phyloP scores from a whole-genome alignment of 2,113 vertebrate species.

The Pterocles gutturalis region DNA sequence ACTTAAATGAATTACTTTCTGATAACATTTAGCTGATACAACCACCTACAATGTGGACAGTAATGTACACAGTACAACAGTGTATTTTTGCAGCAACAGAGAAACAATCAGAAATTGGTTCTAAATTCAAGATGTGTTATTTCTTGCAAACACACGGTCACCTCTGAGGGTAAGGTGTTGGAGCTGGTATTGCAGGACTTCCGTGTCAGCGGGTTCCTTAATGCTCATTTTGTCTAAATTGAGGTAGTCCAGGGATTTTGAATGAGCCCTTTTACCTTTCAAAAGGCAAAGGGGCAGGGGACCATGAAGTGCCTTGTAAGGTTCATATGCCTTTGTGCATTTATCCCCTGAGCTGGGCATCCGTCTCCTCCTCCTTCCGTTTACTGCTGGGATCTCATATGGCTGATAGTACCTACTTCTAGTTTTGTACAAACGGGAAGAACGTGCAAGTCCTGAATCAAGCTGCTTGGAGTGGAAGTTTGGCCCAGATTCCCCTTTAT shows the following conservation, averaged over 20 bases:
- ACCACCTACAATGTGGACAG: slow-evolving; percentile 48
- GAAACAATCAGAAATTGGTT: slow-evolving; percentile 11
- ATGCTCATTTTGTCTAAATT: slow-evolving; percentile 96
- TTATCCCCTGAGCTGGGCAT: slow-evolving; percentile 97
- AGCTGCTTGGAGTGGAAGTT: slow-evolving; percentile 80
- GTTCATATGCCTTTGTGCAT: slow-evolving; percentile 83
- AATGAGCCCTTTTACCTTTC: slow-evolving; percentile 90
- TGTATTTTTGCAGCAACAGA: slow-evolving; percentile 57
- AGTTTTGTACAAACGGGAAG: slow-evolving; percentile 88
- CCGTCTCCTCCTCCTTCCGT: slow-evolving; percentile 85
- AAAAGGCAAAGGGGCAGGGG: slow-evolving; percentile 91
- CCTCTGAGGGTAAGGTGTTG: slow-evolving; percentile 93
- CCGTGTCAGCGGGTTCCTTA: slow-evolving; percentile 93
- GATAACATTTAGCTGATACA: slow-evolving; percentile 64
- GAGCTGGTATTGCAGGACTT: slow-evolving; percentile 93
- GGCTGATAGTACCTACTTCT: slow-evolving; percentile 93
- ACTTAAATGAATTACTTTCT: slow-evolving; percentile 46
- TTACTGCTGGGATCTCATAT: slow-evolving; percentile 91
- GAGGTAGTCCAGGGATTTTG: slow-evolving; percentile 98
- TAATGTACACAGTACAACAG: slow-evolving; percentile 52
- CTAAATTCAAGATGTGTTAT: slow-evolving; percentile 77
- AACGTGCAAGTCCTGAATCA: slow-evolving; percentile 84
- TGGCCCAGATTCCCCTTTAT: slow-evolving; percentile 75
- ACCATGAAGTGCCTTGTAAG: slow-evolving; percentile 84
- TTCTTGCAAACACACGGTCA: slow-evolving; percentile 89